Evolutionary conservation across 2,797 vertebrate species (phyloP), one percentile per base, ranked within the genome.

Genomic region (Silurus aristotelis): DNA sequence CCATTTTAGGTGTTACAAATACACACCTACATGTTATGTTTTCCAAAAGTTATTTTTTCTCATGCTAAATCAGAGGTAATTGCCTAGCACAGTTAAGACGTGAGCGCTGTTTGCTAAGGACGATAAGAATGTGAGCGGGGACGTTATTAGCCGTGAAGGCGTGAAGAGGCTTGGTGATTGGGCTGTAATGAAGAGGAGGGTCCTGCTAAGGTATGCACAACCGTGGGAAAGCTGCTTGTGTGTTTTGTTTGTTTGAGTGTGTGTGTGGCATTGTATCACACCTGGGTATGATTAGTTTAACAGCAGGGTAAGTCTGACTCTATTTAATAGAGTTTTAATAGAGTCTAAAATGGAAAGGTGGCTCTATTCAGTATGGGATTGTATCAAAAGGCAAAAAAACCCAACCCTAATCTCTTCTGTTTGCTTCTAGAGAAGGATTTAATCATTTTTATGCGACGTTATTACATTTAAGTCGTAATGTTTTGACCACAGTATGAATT

Each of bases 261-360:
- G 56, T 80, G 60, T 80, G 67, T 22, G 83, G 6, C 58, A 25
- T 55, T 71, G 58, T 75, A 76, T 77, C 72, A 86, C 85, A 86
- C 80, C 64, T 86, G 64, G 55, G 55, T 67, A 86, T 66, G 80
- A 86, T 86, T 86, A 86, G 80, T 48, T 27, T 27, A 82, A 77
- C 43, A 76, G 85, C 64, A 73, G 71, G 72, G 80, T 70, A 17
- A 68, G 27, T 52, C 31, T 27, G 63, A 64, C 15, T 85, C 46
- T 76, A 85, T 76, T 38, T 38, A 38, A 38, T 68, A 22, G 84
- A 68, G 43, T 58, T 86, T 78, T 86, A 68, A 86, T 86, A 17
- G 80, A 71, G 85, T 19, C 66, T 77, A 5, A 78, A 63, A 78
- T 77, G 64, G 55, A 86, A 78, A 66, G 19, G 19, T 55, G 64